These are phyloP conservation scores for Rhinoderma darwinii DNA, from an alignment of 2,113 vertebrate genomes.

Conservation along the genomic window DNA sequence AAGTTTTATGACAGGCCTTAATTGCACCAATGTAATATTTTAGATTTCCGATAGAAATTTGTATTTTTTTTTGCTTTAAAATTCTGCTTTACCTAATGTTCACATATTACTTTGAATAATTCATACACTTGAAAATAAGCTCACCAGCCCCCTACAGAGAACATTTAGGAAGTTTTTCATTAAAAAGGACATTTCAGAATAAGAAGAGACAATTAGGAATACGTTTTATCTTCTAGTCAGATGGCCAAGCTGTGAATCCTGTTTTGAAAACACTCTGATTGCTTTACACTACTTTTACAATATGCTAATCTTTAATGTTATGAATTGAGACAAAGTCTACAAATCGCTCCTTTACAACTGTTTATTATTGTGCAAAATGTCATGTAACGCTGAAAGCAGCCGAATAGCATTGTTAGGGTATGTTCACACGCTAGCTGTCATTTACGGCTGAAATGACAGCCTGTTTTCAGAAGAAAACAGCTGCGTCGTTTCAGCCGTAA, in stretches of 20 bases:
- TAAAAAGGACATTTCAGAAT: constrained; percentile 13
- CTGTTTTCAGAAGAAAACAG: too few relatives aligned
- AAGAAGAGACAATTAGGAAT: constrained; percentile 34
- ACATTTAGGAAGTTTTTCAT: constrained; percentile 33
- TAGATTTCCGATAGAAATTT: background rate
- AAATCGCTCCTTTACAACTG: background rate
- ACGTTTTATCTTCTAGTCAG: constrained; percentile 38
- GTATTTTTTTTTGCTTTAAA: background rate
- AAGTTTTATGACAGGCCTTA: background rate
- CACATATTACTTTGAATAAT: constrained; percentile 22
- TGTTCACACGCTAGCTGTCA: too few relatives aligned
- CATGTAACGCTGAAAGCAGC: constrained; percentile 1
- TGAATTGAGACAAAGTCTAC: constrained; percentile 14
- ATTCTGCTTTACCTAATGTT: constrained; percentile 22
- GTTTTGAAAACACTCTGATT: background rate
- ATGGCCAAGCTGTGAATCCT: constrained; percentile 21
- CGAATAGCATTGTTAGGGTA: background rate
- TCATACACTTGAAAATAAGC: constrained; percentile 7
- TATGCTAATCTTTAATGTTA: constrained; percentile 15
- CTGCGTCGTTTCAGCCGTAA: too few relatives aligned
- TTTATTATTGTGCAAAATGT: constrained; percentile 19
- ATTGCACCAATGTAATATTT: background rate
- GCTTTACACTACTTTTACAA: background rate
- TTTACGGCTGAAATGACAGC: too few relatives aligned
- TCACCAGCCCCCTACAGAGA: constrained; percentile 27